Percentiles rank a stretch among this genome's conserved stretches.
Conservation (phyloP, 2,797 vertebrate species). For the Gymnoscopelus braueri region DNA sequence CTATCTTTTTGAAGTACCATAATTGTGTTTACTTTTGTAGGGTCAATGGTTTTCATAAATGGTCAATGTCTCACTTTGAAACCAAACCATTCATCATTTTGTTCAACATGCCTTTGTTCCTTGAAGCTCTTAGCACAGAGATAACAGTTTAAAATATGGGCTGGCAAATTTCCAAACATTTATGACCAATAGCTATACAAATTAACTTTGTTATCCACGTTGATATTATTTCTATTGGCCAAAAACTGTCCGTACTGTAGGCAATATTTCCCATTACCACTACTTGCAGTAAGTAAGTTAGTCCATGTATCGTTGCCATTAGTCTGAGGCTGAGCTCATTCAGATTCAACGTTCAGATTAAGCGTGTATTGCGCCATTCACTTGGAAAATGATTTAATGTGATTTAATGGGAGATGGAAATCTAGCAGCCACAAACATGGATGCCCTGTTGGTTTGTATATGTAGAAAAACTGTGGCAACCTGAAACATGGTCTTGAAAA, state of each 20-base stretch:
- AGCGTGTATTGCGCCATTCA: slow-evolving; percentile 35
- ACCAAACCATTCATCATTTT: no score
- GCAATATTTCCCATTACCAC: slow-evolving; percentile 34
- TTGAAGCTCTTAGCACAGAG: background rate
- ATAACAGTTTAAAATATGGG: no score
- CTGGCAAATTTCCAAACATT: no score
- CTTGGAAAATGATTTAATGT: slow-evolving; percentile 34
- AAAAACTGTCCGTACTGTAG: slow-evolving; percentile 16
- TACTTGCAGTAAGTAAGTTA: slow-evolving; percentile 22
- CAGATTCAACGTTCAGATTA: slow-evolving; percentile 21
- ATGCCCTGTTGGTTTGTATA: slow-evolving; percentile 2
- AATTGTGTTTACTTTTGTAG: no score
- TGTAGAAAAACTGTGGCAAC: no score
- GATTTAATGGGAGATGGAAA: slow-evolving; percentile 21
- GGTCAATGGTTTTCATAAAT: no score
- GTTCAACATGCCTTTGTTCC: slow-evolving; percentile 21
- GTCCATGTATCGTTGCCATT: slow-evolving; percentile 43
- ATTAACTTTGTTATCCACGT: slow-evolving; percentile 26
- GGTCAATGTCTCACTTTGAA: no score
- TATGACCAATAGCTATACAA: no score
- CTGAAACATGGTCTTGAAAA: no score
- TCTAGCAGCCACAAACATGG: slow-evolving; percentile 1
- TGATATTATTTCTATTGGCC: slow-evolving; percentile 39
- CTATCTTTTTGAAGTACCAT: no score
- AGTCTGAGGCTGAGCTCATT: slow-evolving; percentile 42